Conservation (phyloP, 2,113 vertebrate genomes). For the Pimephales promelas region DNA sequence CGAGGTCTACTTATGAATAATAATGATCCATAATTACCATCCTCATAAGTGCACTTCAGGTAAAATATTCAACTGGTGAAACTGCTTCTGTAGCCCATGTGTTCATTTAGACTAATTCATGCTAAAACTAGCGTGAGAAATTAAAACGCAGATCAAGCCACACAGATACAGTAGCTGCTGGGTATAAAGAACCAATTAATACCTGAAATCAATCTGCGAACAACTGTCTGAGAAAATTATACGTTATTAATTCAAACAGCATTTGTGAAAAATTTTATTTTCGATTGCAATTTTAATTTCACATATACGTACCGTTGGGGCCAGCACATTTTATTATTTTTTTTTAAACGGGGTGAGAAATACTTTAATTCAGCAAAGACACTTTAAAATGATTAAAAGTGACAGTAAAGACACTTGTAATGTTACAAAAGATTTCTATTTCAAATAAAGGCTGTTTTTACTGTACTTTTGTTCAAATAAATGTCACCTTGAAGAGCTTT, state of each 20-base stretch:
- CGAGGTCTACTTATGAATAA: conserved; percentile 68
- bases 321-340: background rate
- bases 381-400: background rate
- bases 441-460: background rate
- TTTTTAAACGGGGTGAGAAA: background rate
- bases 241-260: too few relatives aligned
- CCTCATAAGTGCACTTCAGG: conserved; percentile 63
- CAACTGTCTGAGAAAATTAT: background rate
- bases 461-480: background rate
- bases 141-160: conserved; percentile 23
- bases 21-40: conserved; percentile 66
- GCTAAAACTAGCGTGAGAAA: conserved; percentile 32
- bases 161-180: conserved; percentile 36
- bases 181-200: conserved; percentile 35
- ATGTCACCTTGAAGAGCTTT: background rate
- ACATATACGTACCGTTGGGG: background rate
- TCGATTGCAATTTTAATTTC: too few relatives aligned
- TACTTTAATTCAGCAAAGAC: background rate
- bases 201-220: conserved; percentile 32
- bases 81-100: conserved; percentile 51
- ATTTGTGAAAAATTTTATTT: too few relatives aligned
- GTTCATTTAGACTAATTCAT: conserved; percentile 51
- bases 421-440: background rate
- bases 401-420: background rate
- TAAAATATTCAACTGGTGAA: conserved; percentile 61